phyloP scores from a whole-genome alignment of 2,888 invertebrate genomes.

The Dastarcus helophoroides region DNA sequence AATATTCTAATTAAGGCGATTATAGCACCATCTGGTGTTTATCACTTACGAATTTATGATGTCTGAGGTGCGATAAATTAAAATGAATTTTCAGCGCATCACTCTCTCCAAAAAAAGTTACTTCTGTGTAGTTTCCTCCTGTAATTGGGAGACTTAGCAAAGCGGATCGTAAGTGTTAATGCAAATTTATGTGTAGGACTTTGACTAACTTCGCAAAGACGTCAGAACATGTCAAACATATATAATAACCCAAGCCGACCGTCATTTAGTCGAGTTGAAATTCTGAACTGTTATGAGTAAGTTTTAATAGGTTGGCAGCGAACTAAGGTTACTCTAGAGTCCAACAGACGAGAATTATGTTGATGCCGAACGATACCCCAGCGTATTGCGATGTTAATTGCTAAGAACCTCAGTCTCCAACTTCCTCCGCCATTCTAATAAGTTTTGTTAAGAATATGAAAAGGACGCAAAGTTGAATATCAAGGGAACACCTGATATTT shows the following conservation, averaged over 20 bases:
- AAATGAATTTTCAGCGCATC: no score
- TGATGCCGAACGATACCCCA: conserved; percentile 25
- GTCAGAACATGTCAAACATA: conserved; percentile 13
- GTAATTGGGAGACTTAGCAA: no score
- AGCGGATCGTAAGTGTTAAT: no score
- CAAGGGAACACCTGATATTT: neutral
- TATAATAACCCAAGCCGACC: conserved; percentile 13
- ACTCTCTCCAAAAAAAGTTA: no score
- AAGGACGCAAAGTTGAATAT: neutral
- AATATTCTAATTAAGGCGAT: no score
- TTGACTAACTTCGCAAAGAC: conserved; percentile 8
- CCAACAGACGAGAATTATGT: conserved; percentile 22
- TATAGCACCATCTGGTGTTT: no score
- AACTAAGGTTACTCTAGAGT: conserved; percentile 22
- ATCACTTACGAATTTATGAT: no score
- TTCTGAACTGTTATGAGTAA: conserved; percentile 21
- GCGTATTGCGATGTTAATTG: conserved; percentile 30
- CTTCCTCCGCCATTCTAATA: neutral
- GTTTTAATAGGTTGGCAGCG: conserved; percentile 25
- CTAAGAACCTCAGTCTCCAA: conserved; percentile 20
- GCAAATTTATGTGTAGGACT: neutral
- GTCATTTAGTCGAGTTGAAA: conserved; percentile 10
- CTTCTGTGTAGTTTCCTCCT: no score
- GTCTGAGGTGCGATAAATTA: no score
- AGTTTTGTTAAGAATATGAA: neutral